Evolutionary conservation across 1,140 invertebrate genomes (phyloP).

Genomic region (Harlomillsia oculata): DNA sequence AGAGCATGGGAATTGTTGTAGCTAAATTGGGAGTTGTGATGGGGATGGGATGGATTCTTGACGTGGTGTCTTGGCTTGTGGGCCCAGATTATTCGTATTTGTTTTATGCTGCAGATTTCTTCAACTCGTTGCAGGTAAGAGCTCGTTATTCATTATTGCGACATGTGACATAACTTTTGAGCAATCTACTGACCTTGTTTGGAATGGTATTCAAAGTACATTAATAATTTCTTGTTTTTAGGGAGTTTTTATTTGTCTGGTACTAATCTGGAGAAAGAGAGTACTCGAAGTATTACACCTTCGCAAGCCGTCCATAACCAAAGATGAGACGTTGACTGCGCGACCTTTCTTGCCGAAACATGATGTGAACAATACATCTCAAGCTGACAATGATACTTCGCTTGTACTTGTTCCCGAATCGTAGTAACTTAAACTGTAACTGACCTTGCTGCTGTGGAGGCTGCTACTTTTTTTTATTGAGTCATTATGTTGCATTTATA

Average conservation of each 20-base stretch:
- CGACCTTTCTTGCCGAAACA: conserved; percentile 32
- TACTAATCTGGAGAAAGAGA: conserved; percentile 34
- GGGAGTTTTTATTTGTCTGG: conserved; percentile 33
- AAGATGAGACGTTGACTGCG: conserved; percentile 34
- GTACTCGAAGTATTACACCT: conserved; percentile 33
- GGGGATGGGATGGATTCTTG: conserved; percentile 35
- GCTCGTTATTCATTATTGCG: background rate
- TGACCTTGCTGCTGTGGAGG: background rate
- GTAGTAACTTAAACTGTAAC: background rate
- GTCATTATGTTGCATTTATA: background rate
- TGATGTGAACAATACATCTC: conserved; percentile 9
- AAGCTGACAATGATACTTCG: conserved; percentile 25
- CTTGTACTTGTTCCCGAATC: conserved; percentile 24
- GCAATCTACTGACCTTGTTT: background rate
- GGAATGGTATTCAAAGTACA: background rate
- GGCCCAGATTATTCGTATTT: conserved; percentile 20
- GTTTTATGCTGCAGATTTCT: conserved; percentile 31
- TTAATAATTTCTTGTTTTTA: conserved; percentile 14
- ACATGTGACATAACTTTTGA: background rate
- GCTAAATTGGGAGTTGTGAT: conserved; percentile 34
- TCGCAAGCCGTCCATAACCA: conserved; percentile 30
- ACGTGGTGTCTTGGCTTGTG: conserved; percentile 26
- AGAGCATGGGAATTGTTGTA: conserved; percentile 34
- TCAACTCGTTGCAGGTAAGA: conserved; percentile 30
- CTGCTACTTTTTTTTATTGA: background rate